A percentile compares a stretch with the other conserved stretches of the same genome.
Conservation (phyloP, 2,888 invertebrate genomes). For the Agapetus fuscipes region DNA sequence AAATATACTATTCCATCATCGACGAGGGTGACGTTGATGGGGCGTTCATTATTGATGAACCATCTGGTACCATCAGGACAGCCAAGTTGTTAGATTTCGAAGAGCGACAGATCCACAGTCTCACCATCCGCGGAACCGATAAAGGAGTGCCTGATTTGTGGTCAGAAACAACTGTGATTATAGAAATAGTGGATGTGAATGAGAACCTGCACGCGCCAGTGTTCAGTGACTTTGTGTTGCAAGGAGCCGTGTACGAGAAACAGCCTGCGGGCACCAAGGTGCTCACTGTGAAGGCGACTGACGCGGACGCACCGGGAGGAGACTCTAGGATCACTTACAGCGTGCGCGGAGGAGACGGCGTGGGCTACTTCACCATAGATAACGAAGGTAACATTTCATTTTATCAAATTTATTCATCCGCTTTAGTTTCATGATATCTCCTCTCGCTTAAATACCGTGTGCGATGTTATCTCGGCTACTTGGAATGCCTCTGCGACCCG, state of each 20-base stretch:
- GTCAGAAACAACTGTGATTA: constrained; percentile 68
- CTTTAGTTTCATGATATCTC: too few species aligned
- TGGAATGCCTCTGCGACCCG: too few species aligned
- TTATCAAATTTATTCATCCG: too few species aligned
- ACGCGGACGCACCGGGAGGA: constrained; percentile 69
- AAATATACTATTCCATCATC: constrained; percentile 68
- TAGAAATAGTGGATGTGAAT: constrained; percentile 90
- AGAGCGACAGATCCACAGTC: constrained; percentile 77
- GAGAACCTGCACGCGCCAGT: constrained; percentile 80
- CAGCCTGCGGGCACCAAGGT: constrained; percentile 67
- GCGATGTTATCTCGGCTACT: too few species aligned
- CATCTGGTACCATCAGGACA: constrained; percentile 80
- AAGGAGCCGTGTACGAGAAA: constrained; percentile 72
- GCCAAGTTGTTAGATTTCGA: constrained; percentile 77
- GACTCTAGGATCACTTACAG: constrained; percentile 80
- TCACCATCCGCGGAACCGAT: constrained; percentile 79
- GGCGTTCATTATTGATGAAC: constrained; percentile 72
- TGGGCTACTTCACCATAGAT: constrained; percentile 88
- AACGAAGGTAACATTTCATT: constrained; percentile 57
- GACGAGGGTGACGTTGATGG: constrained; percentile 56
- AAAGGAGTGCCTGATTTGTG: constrained; percentile 73
- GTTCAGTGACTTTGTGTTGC: constrained; percentile 71
- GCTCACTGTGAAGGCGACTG: constrained; percentile 66
- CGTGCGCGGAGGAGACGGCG: constrained; percentile 79
- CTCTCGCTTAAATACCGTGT: too few species aligned